Percentiles rank a stretch among this genome's conserved stretches.
Evolutionary conservation across 2,113 vertebrate genomes (phyloP).

Genomic region (Agelaius phoeniceus): DNA sequence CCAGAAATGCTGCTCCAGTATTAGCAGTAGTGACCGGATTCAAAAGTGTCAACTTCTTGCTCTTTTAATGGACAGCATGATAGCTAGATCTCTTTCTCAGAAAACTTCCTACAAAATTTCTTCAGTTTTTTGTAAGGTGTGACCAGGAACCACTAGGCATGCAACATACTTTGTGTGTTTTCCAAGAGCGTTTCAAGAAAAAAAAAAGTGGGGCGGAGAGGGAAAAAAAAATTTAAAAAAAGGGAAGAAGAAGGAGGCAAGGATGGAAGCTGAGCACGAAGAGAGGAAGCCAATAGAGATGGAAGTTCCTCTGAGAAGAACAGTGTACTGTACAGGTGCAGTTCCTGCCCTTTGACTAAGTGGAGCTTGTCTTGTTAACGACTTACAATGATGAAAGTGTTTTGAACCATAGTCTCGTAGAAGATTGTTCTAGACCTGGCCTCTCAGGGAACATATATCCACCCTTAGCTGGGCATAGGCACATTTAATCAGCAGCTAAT

Average conservation of each 20-base stretch:
- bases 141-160: slow-evolving; percentile 32
- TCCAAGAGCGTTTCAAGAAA: slow-evolving; percentile 32
- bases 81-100: not conserved
- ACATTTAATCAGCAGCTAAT: slow-evolving; percentile 98
- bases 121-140: slow-evolving; percentile 35
- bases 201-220: fast-evolving
- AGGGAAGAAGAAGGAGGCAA: not conserved
- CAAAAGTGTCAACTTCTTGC: not conserved
- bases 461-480: slow-evolving; percentile 84
- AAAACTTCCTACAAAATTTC: slow-evolving; percentile 47
- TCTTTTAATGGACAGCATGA: not conserved
- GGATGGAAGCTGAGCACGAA: not conserved
- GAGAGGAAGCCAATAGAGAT: slow-evolving; percentile 35
- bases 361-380: slow-evolving; percentile 89
- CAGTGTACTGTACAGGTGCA: slow-evolving; percentile 72
- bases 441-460: slow-evolving; percentile 92
- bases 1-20: not conserved
- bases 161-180: slow-evolving; percentile 5
- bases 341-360: slow-evolving; percentile 83
- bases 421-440: slow-evolving; percentile 91
- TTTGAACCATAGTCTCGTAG: slow-evolving; percentile 85
- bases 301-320: slow-evolving; percentile 46
- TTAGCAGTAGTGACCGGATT: not conserved
- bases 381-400: slow-evolving; percentile 89
- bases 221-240: not conserved